Evolutionary conservation across 2,113 vertebrate genomes (phyloP).

Genomic region (Zosterops hypoxanthus): DNA sequence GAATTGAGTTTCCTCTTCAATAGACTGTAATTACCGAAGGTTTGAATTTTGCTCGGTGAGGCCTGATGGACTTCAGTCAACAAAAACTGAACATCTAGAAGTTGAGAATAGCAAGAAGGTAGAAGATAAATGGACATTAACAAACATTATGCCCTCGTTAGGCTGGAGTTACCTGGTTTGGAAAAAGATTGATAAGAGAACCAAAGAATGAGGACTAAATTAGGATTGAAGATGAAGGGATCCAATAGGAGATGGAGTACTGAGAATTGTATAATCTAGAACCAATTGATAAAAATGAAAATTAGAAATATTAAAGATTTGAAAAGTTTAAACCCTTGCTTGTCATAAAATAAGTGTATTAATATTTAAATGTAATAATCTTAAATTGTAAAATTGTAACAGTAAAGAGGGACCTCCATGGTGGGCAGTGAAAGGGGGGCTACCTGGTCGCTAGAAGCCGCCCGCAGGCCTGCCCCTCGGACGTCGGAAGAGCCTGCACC

Average conservation of each 20-base stretch:
- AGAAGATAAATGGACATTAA: not conserved
- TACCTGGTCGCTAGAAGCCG: too few species aligned
- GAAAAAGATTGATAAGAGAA: not conserved
- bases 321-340: too few species aligned
- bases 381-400: too few species aligned
- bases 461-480: too few species aligned
- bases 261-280: not conserved
- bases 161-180: not conserved
- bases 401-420: too few species aligned
- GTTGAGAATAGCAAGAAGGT: not conserved
- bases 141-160: not conserved
- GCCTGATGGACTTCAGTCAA: not conserved
- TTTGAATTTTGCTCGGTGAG: not conserved
- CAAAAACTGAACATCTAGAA: not conserved
- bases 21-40: not conserved
- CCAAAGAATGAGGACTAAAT: not conserved
- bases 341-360: too few species aligned
- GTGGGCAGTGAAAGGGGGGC: too few species aligned
- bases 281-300: not conserved
- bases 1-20: not conserved
- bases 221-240: not conserved
- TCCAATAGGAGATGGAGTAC: not conserved
- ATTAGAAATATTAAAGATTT: too few species aligned
- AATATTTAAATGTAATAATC: too few species aligned
- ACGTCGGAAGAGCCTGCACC: too few species aligned